Percentiles rank a stretch among this genome's conserved stretches.
Conservation (phyloP, 2,888 invertebrate species). For the Sericinus montela region DNA sequence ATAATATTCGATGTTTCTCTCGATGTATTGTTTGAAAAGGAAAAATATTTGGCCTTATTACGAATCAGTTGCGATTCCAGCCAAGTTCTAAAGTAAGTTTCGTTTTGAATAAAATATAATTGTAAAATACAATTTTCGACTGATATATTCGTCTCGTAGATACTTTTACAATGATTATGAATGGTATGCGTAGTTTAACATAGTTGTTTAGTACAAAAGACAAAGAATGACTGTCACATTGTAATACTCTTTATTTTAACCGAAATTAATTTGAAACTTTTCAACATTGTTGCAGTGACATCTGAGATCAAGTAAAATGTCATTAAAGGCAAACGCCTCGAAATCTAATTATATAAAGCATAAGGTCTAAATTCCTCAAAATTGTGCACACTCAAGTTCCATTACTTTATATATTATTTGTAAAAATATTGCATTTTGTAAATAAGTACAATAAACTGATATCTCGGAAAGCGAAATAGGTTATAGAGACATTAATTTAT, state of each 20-base stretch:
- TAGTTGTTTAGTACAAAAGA: conserved; percentile 76
- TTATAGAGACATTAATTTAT: conserved; percentile 70
- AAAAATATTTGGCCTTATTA: conserved; percentile 58
- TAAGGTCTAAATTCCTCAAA: conserved; percentile 26
- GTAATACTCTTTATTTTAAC: conserved; percentile 24
- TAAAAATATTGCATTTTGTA: conserved; percentile 72
- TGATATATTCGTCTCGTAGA: conserved; percentile 75
- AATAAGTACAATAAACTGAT: conserved; percentile 67
- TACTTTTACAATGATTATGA: conserved; percentile 63
- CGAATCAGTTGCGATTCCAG: conserved; percentile 67
- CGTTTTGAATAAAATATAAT: conserved; percentile 45
- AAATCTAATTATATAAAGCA: conserved; percentile 17
- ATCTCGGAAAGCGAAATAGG: conserved; percentile 53
- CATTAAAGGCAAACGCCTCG: conserved; percentile 13
- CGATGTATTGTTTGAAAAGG: conserved; percentile 39
- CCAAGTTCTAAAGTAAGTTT: conserved; percentile 47
- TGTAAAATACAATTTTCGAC: conserved; percentile 73
- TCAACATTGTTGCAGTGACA: conserved; percentile 7
- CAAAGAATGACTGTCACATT: conserved; percentile 31
- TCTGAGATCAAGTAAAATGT: conserved; percentile 9
- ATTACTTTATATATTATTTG: conserved; percentile 41
- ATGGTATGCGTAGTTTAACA: conserved; percentile 62
- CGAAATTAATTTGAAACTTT: conserved; percentile 1
- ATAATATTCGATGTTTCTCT: conserved; percentile 32
- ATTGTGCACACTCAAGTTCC: conserved; percentile 32